These are phyloP conservation scores for Drosophila ficusphila DNA, from an alignment of 1,140 invertebrate genomes.

Conservation along the genomic window DNA sequence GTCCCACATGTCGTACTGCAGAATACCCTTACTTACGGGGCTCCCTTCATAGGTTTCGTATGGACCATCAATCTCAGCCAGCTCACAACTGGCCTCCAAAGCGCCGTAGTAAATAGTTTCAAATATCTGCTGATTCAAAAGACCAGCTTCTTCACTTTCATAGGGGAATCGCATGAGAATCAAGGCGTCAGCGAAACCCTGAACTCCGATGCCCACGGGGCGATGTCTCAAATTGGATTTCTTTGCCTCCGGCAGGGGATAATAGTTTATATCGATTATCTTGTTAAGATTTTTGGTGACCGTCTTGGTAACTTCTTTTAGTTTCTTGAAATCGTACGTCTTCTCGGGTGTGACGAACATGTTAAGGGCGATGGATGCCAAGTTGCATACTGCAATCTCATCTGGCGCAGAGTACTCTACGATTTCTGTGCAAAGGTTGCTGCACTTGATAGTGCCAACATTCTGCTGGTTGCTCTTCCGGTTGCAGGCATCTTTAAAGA, in stretches of 20 bases:
- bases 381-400: conserved; percentile 99
- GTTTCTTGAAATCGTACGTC: conserved; percentile 95
- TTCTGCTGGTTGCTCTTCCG: conserved; percentile 99
- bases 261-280: conserved; percentile 98
- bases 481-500: conserved; percentile 99
- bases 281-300: conserved; percentile 97
- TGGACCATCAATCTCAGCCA: conserved; percentile 93
- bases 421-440: conserved; percentile 99
- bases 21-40: conserved; percentile 97
- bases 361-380: conserved; percentile 99
- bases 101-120: conserved; percentile 99
- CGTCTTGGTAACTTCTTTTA: conserved; percentile 95
- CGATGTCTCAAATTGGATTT: conserved; percentile 96
- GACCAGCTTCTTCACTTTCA: conserved; percentile 92
- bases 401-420: conserved; percentile 96
- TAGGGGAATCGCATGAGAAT: conserved; percentile 97
- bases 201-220: conserved; percentile 98
- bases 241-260: conserved; percentile 95
- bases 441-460: conserved; percentile 99
- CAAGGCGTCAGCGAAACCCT: conserved; percentile 98
- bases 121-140: conserved; percentile 98
- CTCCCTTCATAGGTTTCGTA: conserved; percentile 96
- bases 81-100: conserved; percentile 97
- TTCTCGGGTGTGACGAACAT: conserved; percentile 94
- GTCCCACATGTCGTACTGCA: conserved; percentile 99